Conservation (phyloP, 2,888 invertebrate species). For the Ectobius pallidus region DNA sequence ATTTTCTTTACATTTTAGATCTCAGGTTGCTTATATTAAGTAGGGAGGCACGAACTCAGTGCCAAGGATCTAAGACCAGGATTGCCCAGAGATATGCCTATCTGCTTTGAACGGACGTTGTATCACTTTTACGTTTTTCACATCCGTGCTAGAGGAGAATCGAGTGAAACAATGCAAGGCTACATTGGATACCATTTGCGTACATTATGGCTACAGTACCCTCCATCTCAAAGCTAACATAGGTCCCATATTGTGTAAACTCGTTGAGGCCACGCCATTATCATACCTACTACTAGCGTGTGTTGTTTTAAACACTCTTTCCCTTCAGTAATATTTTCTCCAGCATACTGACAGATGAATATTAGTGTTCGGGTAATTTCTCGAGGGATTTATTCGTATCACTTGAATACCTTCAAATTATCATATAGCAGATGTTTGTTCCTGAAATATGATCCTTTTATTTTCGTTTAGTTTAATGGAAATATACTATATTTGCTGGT, state of each 20-base stretch:
- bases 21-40: too few relatives aligned
- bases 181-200: background rate
- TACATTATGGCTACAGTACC: slow-evolving; percentile 15
- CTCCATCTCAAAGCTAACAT: slow-evolving; percentile 14
- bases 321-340: slow-evolving; percentile 5
- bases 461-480: too few relatives aligned
- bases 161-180: background rate
- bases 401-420: background rate
- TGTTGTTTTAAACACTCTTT: slow-evolving; percentile 11
- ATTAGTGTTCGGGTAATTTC: slow-evolving; percentile 18
- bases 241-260: slow-evolving; percentile 22
- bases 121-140: too few relatives aligned
- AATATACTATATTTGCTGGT: too few relatives aligned
- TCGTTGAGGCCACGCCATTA: background rate
- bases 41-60: too few relatives aligned
- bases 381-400: slow-evolving; percentile 14
- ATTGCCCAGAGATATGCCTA: too few relatives aligned
- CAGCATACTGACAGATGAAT: slow-evolving; percentile 6
- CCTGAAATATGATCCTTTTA: background rate
- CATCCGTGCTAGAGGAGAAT: too few relatives aligned
- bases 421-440: background rate
- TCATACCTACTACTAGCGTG: background rate
- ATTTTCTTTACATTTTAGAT: too few relatives aligned
- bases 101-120: too few relatives aligned
- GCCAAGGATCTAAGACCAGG: too few relatives aligned